Base-by-base conservation (phyloP, 2,113 vertebrate genomes). In the Zonotrichia leucophrys region DNA sequence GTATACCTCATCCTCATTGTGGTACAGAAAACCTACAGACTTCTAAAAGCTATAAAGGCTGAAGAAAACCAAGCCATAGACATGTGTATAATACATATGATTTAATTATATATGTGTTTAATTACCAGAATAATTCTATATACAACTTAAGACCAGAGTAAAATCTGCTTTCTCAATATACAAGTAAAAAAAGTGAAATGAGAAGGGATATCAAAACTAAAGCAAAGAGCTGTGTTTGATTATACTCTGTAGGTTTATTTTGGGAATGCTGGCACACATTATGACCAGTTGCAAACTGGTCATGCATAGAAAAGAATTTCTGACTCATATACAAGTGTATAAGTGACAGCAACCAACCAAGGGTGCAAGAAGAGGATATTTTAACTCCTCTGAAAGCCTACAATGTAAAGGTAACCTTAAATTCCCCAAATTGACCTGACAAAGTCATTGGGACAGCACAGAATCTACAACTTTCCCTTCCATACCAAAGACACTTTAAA, bases 261-360 rank as follows among this genome's bases (percentile, higher is more conserved):
- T 37, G 28, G 69, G 49, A 42, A 37, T 3, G 2, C 33, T 76
- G 35, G 20, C 33, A 64, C 18, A 63, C 23, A 11, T 42, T 35
- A 47, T 17, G 20, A 47, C 18, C 49, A 19, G 3, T 90, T 63
- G 31, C n/a, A 83, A 87, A 67, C 44, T 33, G 9, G 3, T 67
- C 47, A 56, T 33, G 21, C 52, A 18, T 18, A 35, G 17, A 86
- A 80, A 56, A 53, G 11, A n/a, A 53, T 53, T 75, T 55, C n/a
- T 80, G 30, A 80, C 9, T 46, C 37, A 12, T 0, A 0, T 35
- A 63, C 16, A 76, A 67, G 35, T 13, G 18, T 28, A 4, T 31
- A 49, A 82, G 19, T 8, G 12, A 19, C 5, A 87, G 33, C 11
- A 74, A 21, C 60, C n/a, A 55, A 41, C 10, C 19, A 74, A 20